Percentiles rank a stretch among this genome's conserved stretches.
These are phyloP conservation scores for Cathartes aura DNA, from an alignment of 2,113 vertebrate species.

Conservation along the genomic window DNA sequence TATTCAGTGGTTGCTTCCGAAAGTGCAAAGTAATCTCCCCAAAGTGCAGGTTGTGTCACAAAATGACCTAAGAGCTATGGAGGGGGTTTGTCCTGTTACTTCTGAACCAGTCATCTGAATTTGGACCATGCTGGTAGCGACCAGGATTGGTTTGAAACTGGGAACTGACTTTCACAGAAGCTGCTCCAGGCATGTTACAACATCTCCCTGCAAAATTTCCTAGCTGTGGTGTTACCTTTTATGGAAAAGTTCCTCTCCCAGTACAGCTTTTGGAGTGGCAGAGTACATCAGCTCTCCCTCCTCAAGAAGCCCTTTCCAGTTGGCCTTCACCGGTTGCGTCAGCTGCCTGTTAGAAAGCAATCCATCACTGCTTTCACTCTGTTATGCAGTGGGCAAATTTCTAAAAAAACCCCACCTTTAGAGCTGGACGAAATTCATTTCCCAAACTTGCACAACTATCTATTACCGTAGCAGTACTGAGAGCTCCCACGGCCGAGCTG, in stretches of 20 bases:
- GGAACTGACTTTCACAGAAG: neutral
- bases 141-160: neutral
- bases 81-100: neutral
- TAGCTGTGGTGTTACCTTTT: neutral
- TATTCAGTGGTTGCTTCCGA: neutral
- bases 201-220: neutral
- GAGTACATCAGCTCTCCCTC: neutral
- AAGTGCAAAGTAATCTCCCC: neutral
- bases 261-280: neutral
- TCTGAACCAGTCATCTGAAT: neutral
- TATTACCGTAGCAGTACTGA: neutral
- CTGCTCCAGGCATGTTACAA: neutral
- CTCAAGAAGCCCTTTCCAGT: neutral
- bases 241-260: neutral
- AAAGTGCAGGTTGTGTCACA: neutral
- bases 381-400: neutral
- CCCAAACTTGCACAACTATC: neutral
- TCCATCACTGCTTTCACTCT: neutral
- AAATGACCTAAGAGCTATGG: neutral
- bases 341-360: neutral
- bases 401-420: neutral
- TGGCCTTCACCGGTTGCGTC: neutral
- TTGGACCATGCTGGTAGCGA: neutral
- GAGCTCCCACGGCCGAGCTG: rapidly evolving
- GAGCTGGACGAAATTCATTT: neutral